These are phyloP conservation scores for Craterocephalus amniculus DNA, from an alignment of 2,797 vertebrate species.

Conservation along the genomic window DNA sequence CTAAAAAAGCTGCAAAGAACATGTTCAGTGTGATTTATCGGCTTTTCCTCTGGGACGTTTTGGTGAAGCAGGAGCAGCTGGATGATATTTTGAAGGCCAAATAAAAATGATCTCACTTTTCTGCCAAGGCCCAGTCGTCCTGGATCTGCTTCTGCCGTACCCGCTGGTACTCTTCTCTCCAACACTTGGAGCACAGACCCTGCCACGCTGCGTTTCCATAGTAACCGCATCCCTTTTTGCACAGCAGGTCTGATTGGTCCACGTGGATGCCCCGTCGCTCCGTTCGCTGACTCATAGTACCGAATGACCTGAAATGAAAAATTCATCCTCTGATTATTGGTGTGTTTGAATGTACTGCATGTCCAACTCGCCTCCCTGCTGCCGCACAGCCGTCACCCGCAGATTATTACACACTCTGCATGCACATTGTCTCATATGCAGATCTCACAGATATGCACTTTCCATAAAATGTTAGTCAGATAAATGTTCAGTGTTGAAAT, in stretches of 20 bases:
- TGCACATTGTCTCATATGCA: not conserved
- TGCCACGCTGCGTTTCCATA: conserved; percentile 97
- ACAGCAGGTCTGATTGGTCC: conserved; percentile 95
- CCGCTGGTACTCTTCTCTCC: conserved; percentile 96
- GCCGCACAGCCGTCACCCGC: not conserved
- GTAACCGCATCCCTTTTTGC: conserved; percentile 98
- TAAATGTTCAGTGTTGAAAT: not conserved
- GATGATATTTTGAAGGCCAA: not conserved
- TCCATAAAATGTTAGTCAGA: not conserved
- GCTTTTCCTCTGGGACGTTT: not conserved
- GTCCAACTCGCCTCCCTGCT: not conserved
- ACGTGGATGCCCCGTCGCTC: conserved; percentile 96
- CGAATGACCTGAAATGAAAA: conserved; percentile 56
- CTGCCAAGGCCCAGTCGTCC: conserved; percentile 96
- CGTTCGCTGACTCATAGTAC: conserved; percentile 92
- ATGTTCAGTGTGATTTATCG: too few species aligned
- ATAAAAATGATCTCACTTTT: conserved; percentile 83
- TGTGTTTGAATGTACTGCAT: conserved; percentile 13
- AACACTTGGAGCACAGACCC: conserved; percentile 98
- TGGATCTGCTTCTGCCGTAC: conserved; percentile 96
- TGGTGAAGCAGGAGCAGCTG: not conserved
- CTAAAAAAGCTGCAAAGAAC: not conserved
- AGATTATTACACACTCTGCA: not conserved
- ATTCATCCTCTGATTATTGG: conserved; percentile 2
- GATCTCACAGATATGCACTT: not conserved